Evolutionary conservation across 2,888 invertebrate genomes (phyloP).

Genomic region (Drosophila ezoana): DNA sequence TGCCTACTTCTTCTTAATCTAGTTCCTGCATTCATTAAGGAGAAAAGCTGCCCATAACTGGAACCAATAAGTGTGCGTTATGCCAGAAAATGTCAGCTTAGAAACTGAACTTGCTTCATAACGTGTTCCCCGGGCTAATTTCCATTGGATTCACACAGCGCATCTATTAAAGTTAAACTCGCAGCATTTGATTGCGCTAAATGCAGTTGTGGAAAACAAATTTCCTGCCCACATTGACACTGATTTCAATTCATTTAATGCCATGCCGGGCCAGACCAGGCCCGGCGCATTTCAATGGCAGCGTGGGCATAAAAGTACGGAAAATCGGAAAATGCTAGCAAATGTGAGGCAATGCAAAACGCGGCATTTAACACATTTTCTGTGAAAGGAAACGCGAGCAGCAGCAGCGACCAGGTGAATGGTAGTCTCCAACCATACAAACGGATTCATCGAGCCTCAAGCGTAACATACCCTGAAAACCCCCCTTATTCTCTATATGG

Average conservation of each 20-base stretch:
- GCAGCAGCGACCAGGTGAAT: conserved; percentile 9
- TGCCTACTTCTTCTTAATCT: conserved; percentile 1
- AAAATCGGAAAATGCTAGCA: conserved; percentile 50
- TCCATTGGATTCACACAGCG: conserved; percentile 7
- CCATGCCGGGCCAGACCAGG: not conserved
- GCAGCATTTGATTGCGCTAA: conserved; percentile 5
- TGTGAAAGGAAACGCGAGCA: conserved; percentile 54
- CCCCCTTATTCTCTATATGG: conserved; percentile 2
- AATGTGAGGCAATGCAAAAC: conserved; percentile 72
- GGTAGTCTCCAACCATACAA: not conserved
- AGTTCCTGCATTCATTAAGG: too few relatives aligned
- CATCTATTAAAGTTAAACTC: conserved; percentile 21
- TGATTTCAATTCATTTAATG: conserved; percentile 73
- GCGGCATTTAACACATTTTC: conserved; percentile 76
- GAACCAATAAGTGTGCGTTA: not conserved
- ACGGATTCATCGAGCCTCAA: conserved; percentile 13
- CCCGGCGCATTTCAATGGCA: conserved; percentile 65
- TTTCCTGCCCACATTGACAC: conserved; percentile 77
- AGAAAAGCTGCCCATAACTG: not conserved
- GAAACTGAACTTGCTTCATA: conserved; percentile 15
- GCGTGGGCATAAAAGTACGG: conserved; percentile 52
- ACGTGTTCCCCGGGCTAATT: conserved; percentile 49
- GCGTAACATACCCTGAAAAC: not conserved
- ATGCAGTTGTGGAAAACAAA: conserved; percentile 50
- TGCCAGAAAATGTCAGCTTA: not conserved